Percentiles rank a stretch among this genome's conserved stretches.
Conservation (phyloP, 2,113 vertebrate species). For the Ardeotis arabs region DNA sequence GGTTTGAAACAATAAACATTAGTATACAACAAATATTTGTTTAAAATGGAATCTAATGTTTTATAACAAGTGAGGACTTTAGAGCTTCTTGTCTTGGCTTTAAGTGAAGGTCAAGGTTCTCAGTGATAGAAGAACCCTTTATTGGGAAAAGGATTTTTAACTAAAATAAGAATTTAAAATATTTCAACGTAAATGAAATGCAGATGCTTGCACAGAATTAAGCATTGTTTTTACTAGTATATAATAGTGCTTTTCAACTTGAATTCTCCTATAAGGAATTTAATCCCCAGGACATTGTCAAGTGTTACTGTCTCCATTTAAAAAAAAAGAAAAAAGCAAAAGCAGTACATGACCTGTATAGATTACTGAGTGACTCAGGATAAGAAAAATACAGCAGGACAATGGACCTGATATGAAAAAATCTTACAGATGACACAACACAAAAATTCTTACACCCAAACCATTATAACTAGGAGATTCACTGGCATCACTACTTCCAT, state of each 20-base stretch:
- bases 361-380: neutral
- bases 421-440: rapidly evolving
- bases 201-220: neutral
- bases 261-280: neutral
- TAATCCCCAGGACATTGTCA: neutral
- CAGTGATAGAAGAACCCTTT: neutral
- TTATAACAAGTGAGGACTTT: neutral
- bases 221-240: neutral
- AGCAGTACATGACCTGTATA: neutral
- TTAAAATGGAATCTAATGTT: neutral
- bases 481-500: rapidly evolving
- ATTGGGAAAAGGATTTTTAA: neutral
- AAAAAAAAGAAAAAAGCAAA: neutral
- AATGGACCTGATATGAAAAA: rapidly evolving
- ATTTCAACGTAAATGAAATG: neutral
- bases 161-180: neutral
- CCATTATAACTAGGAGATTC: rapidly evolving
- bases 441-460: no score
- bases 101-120: neutral
- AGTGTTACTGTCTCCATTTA: neutral
- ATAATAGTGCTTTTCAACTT: neutral
- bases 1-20: neutral
- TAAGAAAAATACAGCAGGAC: neutral
- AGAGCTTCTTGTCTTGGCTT: neutral
- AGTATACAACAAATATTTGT: neutral